A percentile compares a stretch with the other conserved stretches of the same genome.
Conservation (phyloP, 2,113 vertebrate species). For the Phrynocephalus versicolor region DNA sequence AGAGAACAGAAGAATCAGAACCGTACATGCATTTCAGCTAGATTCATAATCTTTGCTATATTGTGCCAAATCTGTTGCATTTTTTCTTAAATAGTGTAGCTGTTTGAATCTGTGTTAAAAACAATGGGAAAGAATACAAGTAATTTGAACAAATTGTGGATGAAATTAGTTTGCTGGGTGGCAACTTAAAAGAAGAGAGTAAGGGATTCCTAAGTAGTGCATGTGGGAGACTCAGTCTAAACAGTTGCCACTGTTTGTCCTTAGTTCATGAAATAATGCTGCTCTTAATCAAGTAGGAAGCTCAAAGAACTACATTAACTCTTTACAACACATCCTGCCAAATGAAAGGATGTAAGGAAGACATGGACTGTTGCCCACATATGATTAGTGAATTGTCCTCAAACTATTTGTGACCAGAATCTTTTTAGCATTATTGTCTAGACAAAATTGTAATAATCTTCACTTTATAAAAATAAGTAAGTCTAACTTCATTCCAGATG, state of each 20-base stretch:
- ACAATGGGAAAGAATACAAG: not conserved
- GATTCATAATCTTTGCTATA: not conserved
- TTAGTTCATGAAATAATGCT: conserved; percentile 39
- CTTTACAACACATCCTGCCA: conserved; percentile 23
- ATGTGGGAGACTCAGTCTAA: conserved; percentile 37
- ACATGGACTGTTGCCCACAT: conserved; percentile 37
- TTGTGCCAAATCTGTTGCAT: not conserved
- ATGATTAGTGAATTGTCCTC: conserved; percentile 59
- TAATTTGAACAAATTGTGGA: conserved; percentile 32
- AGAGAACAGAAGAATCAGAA: not conserved
- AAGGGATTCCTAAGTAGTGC: conserved; percentile 20
- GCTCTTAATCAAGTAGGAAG: conserved; percentile 27
- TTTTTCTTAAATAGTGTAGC: not conserved
- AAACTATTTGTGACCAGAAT: conserved; percentile 59
- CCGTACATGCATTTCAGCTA: not conserved
- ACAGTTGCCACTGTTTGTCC: conserved; percentile 45
- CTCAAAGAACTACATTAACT: conserved; percentile 27
- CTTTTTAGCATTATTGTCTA: conserved; percentile 64
- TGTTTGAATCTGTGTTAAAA: conserved; percentile 2
- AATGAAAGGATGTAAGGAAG: conserved; percentile 51
- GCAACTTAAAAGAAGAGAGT: conserved; percentile 25
- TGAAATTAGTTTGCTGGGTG: conserved; percentile 24
- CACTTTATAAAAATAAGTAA: conserved; percentile 65
- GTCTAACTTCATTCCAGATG: conserved; percentile 69
- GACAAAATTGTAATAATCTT: conserved; percentile 68